Conservation (phyloP, 2,888 invertebrate species). For the Litoditis marina region DNA sequence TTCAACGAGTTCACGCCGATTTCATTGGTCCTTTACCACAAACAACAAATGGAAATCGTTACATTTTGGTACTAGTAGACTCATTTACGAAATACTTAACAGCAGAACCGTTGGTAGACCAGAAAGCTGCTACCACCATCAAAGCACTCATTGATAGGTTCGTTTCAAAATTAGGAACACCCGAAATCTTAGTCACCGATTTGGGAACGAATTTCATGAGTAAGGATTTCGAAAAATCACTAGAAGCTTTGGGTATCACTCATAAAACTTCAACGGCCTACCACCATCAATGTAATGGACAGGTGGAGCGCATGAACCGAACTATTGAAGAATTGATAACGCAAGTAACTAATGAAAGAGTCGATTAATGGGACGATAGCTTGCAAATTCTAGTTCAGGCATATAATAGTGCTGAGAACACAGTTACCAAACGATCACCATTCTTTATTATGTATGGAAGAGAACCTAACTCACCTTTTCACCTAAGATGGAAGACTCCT, state of each 20-base stretch:
- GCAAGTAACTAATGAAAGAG: too few species aligned
- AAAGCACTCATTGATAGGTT: neutral
- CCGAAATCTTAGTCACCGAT: neutral
- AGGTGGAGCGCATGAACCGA: slow-evolving; percentile 7
- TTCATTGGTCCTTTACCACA: slow-evolving; percentile 22
- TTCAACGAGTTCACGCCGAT: neutral
- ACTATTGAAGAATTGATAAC: neutral
- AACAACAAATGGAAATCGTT: slow-evolving; percentile 15
- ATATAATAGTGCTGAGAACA: slow-evolving; percentile 1
- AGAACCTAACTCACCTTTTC: slow-evolving; percentile 1
- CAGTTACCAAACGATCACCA: slow-evolving; percentile 5
- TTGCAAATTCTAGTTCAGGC: slow-evolving; percentile 1
- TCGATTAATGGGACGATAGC: slow-evolving; percentile 4
- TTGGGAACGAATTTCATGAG: slow-evolving; percentile 6
- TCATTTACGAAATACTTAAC: slow-evolving; percentile 20
- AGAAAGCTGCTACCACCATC: neutral
- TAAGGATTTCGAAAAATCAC: neutral
- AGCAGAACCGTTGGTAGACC: slow-evolving; percentile 9
- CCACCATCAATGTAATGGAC: slow-evolving; percentile 15
- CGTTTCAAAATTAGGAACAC: slow-evolving; percentile 5
- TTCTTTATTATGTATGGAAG: slow-evolving; percentile 8
- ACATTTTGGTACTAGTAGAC: slow-evolving; percentile 11
- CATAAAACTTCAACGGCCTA: slow-evolving; percentile 5
- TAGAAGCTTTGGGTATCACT: neutral
- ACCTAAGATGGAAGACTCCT: neutral